Conservation (phyloP, 2,797 vertebrate species). For the Gadopsis marmoratus region DNA sequence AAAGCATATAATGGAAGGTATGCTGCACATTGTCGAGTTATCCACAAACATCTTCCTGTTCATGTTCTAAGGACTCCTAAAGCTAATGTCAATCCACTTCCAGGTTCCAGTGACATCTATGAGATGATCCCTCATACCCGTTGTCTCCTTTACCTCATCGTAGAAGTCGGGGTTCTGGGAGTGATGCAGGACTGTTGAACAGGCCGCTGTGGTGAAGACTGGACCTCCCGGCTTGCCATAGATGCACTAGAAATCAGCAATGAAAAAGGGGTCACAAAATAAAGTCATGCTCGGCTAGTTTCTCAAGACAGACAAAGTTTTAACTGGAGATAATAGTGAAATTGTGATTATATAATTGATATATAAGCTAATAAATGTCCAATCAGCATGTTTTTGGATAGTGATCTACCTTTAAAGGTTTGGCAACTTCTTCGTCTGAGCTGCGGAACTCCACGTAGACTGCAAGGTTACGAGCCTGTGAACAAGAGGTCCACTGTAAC, state of each 20-base stretch:
- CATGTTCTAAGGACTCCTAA: neutral
- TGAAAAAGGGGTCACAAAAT: conserved; percentile 1
- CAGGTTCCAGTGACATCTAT: neutral
- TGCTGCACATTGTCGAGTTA: neutral
- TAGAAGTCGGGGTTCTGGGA: conserved; percentile 98
- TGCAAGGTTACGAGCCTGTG: conserved; percentile 96
- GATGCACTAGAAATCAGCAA: conserved; percentile 88
- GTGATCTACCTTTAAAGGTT: conserved; percentile 90
- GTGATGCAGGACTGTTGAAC: conserved; percentile 94
- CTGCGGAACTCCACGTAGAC: conserved; percentile 95
- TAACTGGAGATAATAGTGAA: neutral
- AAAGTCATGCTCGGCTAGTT: conserved; percentile 6
- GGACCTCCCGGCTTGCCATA: conserved; percentile 96
- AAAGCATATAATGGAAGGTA: neutral
- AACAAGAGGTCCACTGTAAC: conserved; percentile 67
- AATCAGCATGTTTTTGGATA: conserved; percentile 21
- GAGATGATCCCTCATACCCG: neutral
- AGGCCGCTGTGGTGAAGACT: conserved; percentile 90
- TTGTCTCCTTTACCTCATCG: conserved; percentile 88
- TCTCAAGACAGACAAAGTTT: conserved; percentile 18
- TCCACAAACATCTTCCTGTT: neutral
- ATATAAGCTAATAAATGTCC: conserved; percentile 32
- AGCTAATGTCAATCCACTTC: neutral
- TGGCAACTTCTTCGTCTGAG: conserved; percentile 94
- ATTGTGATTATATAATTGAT: neutral